phyloP scores from a whole-genome alignment of 2,113 vertebrate genomes.

The Oreochromis tanganicae region DNA sequence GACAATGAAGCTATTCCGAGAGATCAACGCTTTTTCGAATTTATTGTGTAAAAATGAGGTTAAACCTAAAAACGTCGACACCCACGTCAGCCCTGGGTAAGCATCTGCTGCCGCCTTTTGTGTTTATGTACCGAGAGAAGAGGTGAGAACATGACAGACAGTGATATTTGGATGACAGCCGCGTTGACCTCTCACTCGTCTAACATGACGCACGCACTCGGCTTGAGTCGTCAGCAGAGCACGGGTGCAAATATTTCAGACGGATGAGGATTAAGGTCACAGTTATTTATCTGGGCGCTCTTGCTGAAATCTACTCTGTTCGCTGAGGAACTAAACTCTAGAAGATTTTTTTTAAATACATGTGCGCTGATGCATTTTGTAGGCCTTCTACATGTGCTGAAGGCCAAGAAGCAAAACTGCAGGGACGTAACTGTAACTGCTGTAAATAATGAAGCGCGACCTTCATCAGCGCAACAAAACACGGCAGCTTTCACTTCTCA shows the following conservation, averaged over 20 bases:
- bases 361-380: not conserved
- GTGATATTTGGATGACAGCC: not conserved
- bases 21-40: not conserved
- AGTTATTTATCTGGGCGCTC: not conserved
- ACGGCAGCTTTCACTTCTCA: not conserved
- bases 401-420: not conserved
- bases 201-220: not conserved
- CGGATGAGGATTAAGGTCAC: not conserved
- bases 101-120: not conserved
- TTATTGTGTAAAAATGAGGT: not conserved
- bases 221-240: not conserved
- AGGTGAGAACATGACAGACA: constrained; percentile 3
- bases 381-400: not conserved
- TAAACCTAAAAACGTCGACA: not conserved
- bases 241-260: constrained; percentile 11
- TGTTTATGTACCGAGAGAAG: not conserved
- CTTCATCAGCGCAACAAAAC: not conserved
- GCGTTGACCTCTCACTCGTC: not conserved
- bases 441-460: not conserved
- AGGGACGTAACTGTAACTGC: not conserved
- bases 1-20: not conserved
- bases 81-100: not conserved
- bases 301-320: not conserved
- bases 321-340: not conserved
- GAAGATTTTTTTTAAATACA: not conserved